A percentile compares a stretch with the other conserved stretches of the same genome.
phyloP scores from a whole-genome alignment of 2,888 invertebrate species.

The Drosophila putrida region DNA sequence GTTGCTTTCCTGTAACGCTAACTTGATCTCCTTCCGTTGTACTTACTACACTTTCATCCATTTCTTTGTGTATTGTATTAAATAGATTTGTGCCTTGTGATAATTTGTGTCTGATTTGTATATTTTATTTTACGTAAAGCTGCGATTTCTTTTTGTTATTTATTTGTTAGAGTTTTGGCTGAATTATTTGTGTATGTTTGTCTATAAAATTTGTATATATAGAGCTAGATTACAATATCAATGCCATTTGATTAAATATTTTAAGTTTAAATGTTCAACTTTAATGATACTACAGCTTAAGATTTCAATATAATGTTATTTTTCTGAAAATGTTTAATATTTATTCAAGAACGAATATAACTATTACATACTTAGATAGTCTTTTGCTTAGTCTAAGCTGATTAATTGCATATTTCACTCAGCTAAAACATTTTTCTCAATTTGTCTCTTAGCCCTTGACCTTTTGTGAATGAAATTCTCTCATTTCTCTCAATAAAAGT shows the following conservation, averaged over 20 bases:
- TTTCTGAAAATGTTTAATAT: no score
- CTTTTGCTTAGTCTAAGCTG: neutral
- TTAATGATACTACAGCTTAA: no score
- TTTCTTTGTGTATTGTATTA: neutral
- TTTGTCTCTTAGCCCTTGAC: constrained; percentile 13
- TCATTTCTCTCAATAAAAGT: constrained; percentile 53
- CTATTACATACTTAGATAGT: neutral
- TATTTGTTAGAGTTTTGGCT: neutral
- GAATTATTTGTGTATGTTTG: neutral
- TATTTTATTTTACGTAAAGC: neutral
- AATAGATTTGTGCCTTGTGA: neutral
- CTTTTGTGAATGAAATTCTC: constrained; percentile 22
- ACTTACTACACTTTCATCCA: constrained; percentile 17
- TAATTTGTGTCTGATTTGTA: neutral
- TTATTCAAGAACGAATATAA: neutral
- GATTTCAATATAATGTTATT: no score
- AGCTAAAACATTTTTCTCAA: constrained; percentile 23
- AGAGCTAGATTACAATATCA: neutral
- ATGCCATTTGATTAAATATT: neutral
- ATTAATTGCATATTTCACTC: constrained; percentile 32
- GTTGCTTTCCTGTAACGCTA: neutral
- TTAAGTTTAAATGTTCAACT: no score
- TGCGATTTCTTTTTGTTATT: neutral
- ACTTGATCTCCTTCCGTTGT: neutral
- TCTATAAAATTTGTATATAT: no score